phyloP scores from a whole-genome alignment of 2,888 invertebrate species.

The Argyresthia albistria region DNA sequence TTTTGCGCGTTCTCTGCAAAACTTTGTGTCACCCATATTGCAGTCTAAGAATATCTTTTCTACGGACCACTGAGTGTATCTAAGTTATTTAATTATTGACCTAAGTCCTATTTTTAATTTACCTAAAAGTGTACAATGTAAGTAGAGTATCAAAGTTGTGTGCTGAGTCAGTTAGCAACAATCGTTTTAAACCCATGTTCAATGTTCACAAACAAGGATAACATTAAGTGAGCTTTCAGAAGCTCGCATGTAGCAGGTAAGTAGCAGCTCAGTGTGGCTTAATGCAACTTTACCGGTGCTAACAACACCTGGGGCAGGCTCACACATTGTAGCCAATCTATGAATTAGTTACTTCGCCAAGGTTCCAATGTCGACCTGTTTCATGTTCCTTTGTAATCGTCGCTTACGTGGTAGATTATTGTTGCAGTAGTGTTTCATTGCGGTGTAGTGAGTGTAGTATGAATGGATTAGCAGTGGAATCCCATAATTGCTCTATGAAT shows the following conservation, averaged over 20 bases:
- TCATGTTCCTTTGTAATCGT: neutral
- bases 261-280: conserved; percentile 51
- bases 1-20: too few relatives aligned
- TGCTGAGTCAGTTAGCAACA: conserved; percentile 22
- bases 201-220: conserved; percentile 34
- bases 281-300: conserved; percentile 53
- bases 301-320: conserved; percentile 50
- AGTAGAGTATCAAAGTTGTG: too few relatives aligned
- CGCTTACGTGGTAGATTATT: neutral
- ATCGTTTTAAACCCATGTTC: conserved; percentile 19
- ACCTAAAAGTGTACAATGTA: too few relatives aligned
- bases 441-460: too few relatives aligned
- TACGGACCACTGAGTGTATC: too few relatives aligned
- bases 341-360: conserved; percentile 13
- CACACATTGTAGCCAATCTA: conserved; percentile 24
- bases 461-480: too few relatives aligned
- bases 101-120: too few relatives aligned
- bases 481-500: too few relatives aligned
- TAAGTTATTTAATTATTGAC: too few relatives aligned
- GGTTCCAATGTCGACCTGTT: neutral
- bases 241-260: conserved; percentile 42
- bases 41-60: too few relatives aligned
- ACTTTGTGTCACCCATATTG: too few relatives aligned
- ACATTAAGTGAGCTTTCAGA: conserved; percentile 37
- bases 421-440: too few relatives aligned